These are phyloP conservation scores for Diorhabda elongata DNA, from an alignment of 1,140 invertebrate species.

Conservation along the genomic window DNA sequence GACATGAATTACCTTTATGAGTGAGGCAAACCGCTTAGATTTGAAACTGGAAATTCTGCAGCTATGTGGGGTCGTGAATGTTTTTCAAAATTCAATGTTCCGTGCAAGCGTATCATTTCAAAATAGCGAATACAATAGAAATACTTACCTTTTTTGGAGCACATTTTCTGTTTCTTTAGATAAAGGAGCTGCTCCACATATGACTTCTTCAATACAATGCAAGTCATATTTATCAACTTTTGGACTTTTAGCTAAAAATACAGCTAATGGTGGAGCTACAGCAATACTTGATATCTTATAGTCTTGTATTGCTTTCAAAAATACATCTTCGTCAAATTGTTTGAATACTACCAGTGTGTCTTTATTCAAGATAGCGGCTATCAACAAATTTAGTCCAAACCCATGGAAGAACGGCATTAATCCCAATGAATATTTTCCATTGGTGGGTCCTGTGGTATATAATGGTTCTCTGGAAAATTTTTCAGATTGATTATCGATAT, in stretches of 20 bases:
- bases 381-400: constrained; percentile 26
- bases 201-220: constrained; percentile 44
- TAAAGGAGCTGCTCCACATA: constrained; percentile 52
- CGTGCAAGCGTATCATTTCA: too few species aligned
- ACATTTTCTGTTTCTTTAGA: background rate
- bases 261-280: constrained; percentile 55
- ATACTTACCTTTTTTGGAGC: background rate
- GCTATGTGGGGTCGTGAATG: too few species aligned
- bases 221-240: constrained; percentile 49
- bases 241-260: constrained; percentile 55
- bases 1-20: too few species aligned
- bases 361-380: constrained; percentile 22
- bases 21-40: too few species aligned
- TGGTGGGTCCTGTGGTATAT: background rate
- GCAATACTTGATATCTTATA: constrained; percentile 53
- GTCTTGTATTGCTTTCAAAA: constrained; percentile 52
- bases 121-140: background rate
- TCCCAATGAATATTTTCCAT: constrained; percentile 15
- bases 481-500: too few species aligned
- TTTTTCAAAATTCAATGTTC: too few species aligned
- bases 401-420: constrained; percentile 39
- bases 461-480: too few species aligned
- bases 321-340: constrained; percentile 59
- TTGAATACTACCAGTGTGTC: constrained; percentile 39
- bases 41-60: too few species aligned